Percentiles rank a stretch among this genome's conserved stretches.
phyloP scores from a whole-genome alignment of 1,140 invertebrate species.

The Rhynchophorus ferrugineus region DNA sequence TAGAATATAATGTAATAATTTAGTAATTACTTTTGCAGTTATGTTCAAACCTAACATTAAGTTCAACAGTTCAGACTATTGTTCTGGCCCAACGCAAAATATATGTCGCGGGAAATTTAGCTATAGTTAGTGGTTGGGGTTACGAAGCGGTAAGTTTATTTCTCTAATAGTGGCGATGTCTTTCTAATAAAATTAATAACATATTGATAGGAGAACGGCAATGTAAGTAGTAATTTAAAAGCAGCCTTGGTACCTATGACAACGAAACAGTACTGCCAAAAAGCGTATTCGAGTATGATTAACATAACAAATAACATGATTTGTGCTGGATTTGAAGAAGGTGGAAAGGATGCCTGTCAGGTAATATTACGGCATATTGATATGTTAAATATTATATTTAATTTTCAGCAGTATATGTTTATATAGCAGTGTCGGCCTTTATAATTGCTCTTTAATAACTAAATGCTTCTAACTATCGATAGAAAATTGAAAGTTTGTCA shows the following conservation, averaged over 20 bases:
- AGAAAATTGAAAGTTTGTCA: too few relatives aligned
- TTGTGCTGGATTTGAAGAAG: constrained; percentile 14
- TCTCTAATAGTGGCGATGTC: background rate
- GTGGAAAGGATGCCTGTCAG: constrained; percentile 16
- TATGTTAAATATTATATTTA: too few relatives aligned
- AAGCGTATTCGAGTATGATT: constrained; percentile 1
- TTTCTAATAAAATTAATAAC: too few relatives aligned
- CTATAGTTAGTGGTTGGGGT: constrained; percentile 15
- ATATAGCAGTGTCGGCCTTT: background rate
- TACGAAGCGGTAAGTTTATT: constrained; percentile 5
- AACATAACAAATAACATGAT: constrained; percentile 17
- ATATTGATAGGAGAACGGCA: constrained; percentile 15
- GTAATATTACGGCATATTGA: too few relatives aligned
- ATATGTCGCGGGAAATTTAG: constrained; percentile 5
- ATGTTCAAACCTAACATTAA: constrained; percentile 1
- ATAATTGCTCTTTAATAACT: background rate
- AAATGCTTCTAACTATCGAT: too few relatives aligned
- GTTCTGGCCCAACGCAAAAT: constrained; percentile 2
- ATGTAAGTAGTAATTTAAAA: background rate
- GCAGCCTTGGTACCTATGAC: constrained; percentile 4
- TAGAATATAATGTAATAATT: background rate
- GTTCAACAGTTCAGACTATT: constrained; percentile 3
- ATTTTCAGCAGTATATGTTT: too few relatives aligned
- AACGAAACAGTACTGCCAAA: background rate
- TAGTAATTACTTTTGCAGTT: constrained; percentile 4